phyloP scores from a whole-genome alignment of 2,797 vertebrate species.

The Enteromius fasciolatus region DNA sequence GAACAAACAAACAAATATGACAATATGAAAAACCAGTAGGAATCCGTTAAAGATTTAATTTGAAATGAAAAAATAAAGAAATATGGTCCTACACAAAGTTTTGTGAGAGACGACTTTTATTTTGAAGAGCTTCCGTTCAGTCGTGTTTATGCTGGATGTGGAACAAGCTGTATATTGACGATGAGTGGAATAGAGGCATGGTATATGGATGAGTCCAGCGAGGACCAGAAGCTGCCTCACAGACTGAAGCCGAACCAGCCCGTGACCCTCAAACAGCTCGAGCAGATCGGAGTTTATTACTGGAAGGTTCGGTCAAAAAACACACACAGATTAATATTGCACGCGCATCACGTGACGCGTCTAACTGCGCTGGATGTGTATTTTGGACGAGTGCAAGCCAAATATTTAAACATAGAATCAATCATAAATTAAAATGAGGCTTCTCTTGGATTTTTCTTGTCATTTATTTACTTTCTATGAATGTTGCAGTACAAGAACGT shows the following conservation, averaged over 20 bases:
- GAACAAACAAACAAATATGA: background rate
- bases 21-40: background rate
- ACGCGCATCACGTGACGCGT: background rate
- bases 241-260: constrained; percentile 70
- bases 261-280: constrained; percentile 69
- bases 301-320: constrained; percentile 75
- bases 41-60: background rate
- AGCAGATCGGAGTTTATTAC: constrained; percentile 76
- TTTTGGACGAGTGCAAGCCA: background rate
- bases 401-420: background rate
- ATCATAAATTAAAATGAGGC: no score
- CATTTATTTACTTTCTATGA: background rate
- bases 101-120: background rate
- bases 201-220: constrained; percentile 79
- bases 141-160: background rate
- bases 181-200: constrained; percentile 76
- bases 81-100: background rate
- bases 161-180: background rate
- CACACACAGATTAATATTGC: background rate
- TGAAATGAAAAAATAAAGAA: background rate
- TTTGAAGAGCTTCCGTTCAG: constrained; percentile 20
- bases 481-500: background rate
- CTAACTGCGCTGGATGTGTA: background rate
- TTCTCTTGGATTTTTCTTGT: background rate
- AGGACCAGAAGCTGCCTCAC: constrained; percentile 79